phyloP scores from a whole-genome alignment of 2,888 invertebrate species.

The Nycteola revayana region DNA sequence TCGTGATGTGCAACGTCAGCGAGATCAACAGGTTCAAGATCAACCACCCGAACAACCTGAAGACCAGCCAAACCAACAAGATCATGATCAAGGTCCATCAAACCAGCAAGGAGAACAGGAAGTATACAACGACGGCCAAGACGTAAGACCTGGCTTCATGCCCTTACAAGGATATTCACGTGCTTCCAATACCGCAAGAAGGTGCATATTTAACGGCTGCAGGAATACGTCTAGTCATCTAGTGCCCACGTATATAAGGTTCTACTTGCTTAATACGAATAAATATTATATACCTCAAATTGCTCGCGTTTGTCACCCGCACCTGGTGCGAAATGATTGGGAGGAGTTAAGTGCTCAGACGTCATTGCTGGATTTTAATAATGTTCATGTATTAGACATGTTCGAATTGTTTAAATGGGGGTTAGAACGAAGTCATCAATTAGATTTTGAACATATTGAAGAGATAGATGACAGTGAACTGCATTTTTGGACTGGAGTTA shows the following conservation, averaged over 20 bases:
- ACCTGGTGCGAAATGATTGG: slow-evolving; percentile 9
- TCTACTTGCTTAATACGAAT: too few species aligned
- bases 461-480: slow-evolving; percentile 15
- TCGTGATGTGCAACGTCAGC: background rate
- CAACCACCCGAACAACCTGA: too few species aligned
- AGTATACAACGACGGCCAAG: slow-evolving; percentile 6
- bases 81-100: slow-evolving; percentile 2
- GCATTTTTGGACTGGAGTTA: slow-evolving; percentile 14
- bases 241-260: too few species aligned
- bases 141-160: slow-evolving; percentile 7
- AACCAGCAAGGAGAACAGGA: slow-evolving; percentile 7
- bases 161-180: too few species aligned
- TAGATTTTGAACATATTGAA: slow-evolving; percentile 16
- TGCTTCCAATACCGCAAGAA: too few species aligned
- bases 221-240: too few species aligned
- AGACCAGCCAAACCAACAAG: too few species aligned
- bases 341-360: slow-evolving; percentile 3
- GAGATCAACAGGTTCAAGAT: too few species aligned
- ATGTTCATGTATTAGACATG: slow-evolving; percentile 11
- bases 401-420: slow-evolving; percentile 18
- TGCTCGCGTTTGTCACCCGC: too few species aligned
- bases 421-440: slow-evolving; percentile 7
- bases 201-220: too few species aligned
- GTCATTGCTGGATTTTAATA: slow-evolving; percentile 9
- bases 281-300: too few species aligned